Base-by-base conservation (phyloP, 1,140 invertebrate species). In the Drosophila pectinifera region DNA sequence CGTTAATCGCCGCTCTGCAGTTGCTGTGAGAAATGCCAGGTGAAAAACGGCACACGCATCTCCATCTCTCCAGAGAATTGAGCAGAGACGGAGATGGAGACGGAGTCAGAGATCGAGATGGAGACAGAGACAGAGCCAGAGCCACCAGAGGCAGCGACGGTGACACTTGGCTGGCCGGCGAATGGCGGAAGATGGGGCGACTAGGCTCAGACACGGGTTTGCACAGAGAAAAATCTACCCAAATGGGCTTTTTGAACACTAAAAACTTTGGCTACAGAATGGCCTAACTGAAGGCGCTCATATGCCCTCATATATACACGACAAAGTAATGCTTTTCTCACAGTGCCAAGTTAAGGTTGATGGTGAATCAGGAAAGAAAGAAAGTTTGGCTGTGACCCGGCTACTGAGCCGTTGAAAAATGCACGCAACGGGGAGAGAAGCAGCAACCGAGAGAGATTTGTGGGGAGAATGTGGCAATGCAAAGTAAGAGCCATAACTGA, bases 391-490 rank as follows among this genome's bases (percentile, higher is more conserved):
- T 75, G 64, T 89, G 83, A 88, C 83, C 84, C 58, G 69, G 82
- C 82, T 86, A 86, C 82, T 86, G 83, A 86, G 79, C 69, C 84
- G 74, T 70, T 85, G 73, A 81, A 74, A 86, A 86, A 86, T 85
- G 73, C 63, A 81, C 78, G 78, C 82, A 78, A 43, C 62, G 34
- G 16, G 56, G 41, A 46, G 34, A 51, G 54, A 58, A 38, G 38
- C 36, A 57, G 36, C 28, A 42, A 26, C 49, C 26, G 22, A 41
- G 34, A 62, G 56, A 73, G 57, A 62, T 49, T 64, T 65, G 59
- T 64, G 64, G 64, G 59, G 70, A 74, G 77, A 73, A 58, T 73
- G 69, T 69, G 61, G 58, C 64, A 73, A 86, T 88, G 83, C 83
- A 88, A 86, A 86, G 65, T 61, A 88, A 86, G 69, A 80, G 80